phyloP scores from a whole-genome alignment of 2,888 invertebrate genomes.

The Acrobasis suavella region DNA sequence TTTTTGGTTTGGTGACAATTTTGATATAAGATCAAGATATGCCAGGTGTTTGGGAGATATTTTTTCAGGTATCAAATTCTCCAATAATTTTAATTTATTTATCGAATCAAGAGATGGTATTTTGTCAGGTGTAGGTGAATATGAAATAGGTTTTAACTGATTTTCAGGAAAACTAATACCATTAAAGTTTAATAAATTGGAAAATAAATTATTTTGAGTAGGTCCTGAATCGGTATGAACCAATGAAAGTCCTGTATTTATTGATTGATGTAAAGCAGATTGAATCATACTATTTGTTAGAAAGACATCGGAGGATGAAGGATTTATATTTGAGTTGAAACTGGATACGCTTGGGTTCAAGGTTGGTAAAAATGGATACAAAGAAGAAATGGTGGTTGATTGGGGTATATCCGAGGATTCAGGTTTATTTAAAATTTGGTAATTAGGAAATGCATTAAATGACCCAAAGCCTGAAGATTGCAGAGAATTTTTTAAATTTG shows the following conservation, averaged over 20 bases:
- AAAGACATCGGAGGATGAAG: background rate
- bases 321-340: background rate
- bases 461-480: background rate
- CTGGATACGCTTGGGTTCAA: background rate
- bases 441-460: background rate
- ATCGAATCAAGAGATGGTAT: background rate
- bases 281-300: background rate
- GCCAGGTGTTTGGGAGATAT: background rate
- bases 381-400: background rate
- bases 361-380: background rate
- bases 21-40: background rate
- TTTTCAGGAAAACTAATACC: background rate
- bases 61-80: background rate
- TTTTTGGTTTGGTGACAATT: background rate
- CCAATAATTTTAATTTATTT: background rate
- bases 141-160: background rate
- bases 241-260: background rate
- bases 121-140: background rate
- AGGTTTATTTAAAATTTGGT: background rate
- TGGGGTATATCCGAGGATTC: background rate
- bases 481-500: background rate
- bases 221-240: background rate
- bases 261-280: background rate
- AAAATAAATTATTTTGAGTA: constrained; percentile 1
- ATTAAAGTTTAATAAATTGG: background rate